Percentiles rank a stretch among this genome's conserved stretches.
These are phyloP conservation scores for Anniella stebbinsi DNA, from an alignment of 2,797 vertebrate genomes.

Conservation along the genomic window DNA sequence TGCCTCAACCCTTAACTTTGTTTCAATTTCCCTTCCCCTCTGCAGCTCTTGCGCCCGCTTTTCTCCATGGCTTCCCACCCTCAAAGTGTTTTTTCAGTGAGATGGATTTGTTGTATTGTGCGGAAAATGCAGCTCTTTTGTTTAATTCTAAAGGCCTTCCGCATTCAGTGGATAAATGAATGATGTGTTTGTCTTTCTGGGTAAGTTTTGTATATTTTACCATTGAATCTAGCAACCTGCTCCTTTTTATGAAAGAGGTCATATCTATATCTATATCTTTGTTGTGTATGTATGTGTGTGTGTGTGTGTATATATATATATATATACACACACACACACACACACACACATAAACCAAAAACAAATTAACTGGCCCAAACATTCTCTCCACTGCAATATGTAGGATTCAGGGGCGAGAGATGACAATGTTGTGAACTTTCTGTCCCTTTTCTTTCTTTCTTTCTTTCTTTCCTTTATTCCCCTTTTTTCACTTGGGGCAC, in stretches of 20 bases:
- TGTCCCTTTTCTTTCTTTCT: constrained; percentile 21
- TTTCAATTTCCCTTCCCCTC: background rate
- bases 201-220: background rate
- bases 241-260: background rate
- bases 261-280: no score
- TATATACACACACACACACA: background rate
- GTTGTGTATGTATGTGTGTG: no score
- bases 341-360: background rate
- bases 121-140: background rate
- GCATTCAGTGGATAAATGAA: constrained; percentile 5
- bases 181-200: background rate
- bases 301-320: no score
- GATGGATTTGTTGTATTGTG: background rate
- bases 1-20: background rate
- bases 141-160: background rate
- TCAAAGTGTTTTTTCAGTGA: background rate
- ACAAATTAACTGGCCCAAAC: constrained; percentile 10
- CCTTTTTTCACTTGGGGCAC: background rate
- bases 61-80: background rate
- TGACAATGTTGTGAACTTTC: background rate
- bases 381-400: constrained; percentile 29
- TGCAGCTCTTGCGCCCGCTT: background rate
- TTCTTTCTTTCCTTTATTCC: constrained; percentile 13
- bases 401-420: background rate
- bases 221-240: constrained; percentile 13